Conservation (phyloP, 2,797 vertebrate genomes). For the Graptemys geographica region DNA sequence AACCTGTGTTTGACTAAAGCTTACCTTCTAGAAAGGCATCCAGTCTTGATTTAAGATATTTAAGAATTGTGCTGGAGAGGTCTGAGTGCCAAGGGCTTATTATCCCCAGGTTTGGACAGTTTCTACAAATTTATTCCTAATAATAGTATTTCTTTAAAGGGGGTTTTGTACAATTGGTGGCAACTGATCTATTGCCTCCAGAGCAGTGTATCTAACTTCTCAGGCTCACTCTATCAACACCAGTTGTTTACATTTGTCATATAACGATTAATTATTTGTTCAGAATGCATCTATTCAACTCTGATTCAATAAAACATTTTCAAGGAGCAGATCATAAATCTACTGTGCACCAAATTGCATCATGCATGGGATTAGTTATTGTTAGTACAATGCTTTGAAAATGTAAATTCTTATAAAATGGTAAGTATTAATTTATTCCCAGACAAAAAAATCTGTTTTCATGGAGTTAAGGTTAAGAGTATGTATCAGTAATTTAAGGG, state of each 20-base stretch:
- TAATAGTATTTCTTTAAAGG: constrained; percentile 46
- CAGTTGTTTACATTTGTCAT: constrained; percentile 7
- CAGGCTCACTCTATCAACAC: not conserved
- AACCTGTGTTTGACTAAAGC: not conserved
- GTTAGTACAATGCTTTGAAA: constrained; percentile 23
- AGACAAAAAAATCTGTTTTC: not conserved
- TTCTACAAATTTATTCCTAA: constrained; percentile 61
- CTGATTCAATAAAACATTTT: not conserved
- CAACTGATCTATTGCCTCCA: constrained; percentile 46
- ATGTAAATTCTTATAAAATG: not conserved
- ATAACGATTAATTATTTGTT: not conserved
- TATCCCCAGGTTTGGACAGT: constrained; percentile 34
- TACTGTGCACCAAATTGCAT: not conserved
- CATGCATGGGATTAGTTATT: not conserved
- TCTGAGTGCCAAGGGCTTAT: constrained; percentile 4
- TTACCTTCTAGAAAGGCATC: not conserved
- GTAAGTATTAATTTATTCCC: constrained; percentile 27
- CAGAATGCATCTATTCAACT: not conserved
- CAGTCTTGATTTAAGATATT: not conserved
- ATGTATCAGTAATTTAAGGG: not conserved
- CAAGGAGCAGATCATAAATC: not conserved
- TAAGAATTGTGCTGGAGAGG: not conserved
- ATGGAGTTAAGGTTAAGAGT: not conserved
- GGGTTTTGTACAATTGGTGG: constrained; percentile 36
- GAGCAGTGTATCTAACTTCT: constrained; percentile 3